Percentiles rank a stretch among this genome's conserved stretches.
These are phyloP conservation scores for Ictalurus punctatus DNA, from an alignment of 2,113 vertebrate species.

Conservation along the genomic window DNA sequence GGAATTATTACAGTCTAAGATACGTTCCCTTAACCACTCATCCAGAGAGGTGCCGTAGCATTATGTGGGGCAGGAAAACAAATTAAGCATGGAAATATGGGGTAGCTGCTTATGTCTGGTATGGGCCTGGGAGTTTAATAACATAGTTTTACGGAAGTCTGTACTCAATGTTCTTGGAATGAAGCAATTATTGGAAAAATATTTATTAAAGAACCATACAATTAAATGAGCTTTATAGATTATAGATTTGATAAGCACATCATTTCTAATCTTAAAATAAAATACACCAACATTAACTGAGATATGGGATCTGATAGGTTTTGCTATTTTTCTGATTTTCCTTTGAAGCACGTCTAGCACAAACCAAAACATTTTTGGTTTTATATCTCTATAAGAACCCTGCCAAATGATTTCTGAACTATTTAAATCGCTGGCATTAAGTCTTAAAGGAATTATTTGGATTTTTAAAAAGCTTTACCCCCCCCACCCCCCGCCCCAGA, in stretches of 20 bases:
- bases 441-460: background rate
- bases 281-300: background rate
- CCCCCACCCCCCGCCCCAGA: too few relatives aligned
- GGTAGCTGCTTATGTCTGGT: constrained; percentile 19
- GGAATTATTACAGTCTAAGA: constrained; percentile 55
- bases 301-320: background rate
- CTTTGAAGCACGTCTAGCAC: background rate
- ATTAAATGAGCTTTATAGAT: background rate
- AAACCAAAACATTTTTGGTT: background rate
- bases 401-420: background rate
- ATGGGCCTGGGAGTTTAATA: constrained; percentile 3
- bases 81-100: constrained; percentile 35
- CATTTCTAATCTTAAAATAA: background rate
- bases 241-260: background rate
- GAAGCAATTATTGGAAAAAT: background rate
- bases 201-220: background rate
- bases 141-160: background rate
- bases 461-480: background rate
- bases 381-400: background rate
- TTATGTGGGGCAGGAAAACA: constrained; percentile 35
- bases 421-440: background rate
- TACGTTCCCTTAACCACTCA: constrained; percentile 42
- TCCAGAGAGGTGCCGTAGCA: constrained; percentile 15
- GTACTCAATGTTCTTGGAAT: background rate
- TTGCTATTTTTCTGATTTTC: background rate